Conservation (phyloP, 2,888 invertebrate species). For the Athripsodes cinereus region DNA sequence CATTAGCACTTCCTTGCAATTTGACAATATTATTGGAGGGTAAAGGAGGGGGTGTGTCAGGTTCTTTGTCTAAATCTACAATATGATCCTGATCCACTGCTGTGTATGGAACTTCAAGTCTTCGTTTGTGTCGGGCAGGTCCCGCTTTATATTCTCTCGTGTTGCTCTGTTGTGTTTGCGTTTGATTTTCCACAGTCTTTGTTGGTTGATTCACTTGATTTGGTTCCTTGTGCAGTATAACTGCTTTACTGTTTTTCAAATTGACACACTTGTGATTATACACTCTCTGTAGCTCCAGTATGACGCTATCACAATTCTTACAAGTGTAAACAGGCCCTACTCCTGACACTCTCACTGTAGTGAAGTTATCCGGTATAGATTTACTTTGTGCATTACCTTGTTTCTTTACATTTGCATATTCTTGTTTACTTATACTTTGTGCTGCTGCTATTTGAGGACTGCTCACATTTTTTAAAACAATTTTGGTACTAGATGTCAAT, state of each 20-base stretch:
- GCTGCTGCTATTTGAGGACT: conserved; percentile 11
- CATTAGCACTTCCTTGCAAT: not conserved
- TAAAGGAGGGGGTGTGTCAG: not conserved
- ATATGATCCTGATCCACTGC: not conserved
- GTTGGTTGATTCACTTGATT: not conserved
- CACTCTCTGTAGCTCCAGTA: conserved; percentile 42
- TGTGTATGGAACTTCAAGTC: not conserved
- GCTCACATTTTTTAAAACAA: not conserved
- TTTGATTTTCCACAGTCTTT: not conserved
- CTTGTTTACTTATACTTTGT: not conserved
- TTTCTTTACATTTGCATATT: not conserved
- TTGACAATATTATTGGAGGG: not conserved
- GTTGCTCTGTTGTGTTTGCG: not conserved
- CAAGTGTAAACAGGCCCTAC: conserved; percentile 47
- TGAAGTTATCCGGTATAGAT: conserved; percentile 19
- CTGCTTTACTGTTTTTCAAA: not conserved
- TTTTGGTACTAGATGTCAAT: not conserved
- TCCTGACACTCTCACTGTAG: conserved; percentile 44
- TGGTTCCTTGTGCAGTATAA: not conserved
- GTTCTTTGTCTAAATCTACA: not conserved
- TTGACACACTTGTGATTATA: conserved; percentile 39
- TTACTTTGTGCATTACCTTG: not conserved
- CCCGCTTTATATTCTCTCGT: not conserved
- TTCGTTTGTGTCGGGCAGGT: not conserved
- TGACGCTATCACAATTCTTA: conserved; percentile 44